Conservation (phyloP, 2,797 vertebrate genomes). For the Rousettus madagascariensis region DNA sequence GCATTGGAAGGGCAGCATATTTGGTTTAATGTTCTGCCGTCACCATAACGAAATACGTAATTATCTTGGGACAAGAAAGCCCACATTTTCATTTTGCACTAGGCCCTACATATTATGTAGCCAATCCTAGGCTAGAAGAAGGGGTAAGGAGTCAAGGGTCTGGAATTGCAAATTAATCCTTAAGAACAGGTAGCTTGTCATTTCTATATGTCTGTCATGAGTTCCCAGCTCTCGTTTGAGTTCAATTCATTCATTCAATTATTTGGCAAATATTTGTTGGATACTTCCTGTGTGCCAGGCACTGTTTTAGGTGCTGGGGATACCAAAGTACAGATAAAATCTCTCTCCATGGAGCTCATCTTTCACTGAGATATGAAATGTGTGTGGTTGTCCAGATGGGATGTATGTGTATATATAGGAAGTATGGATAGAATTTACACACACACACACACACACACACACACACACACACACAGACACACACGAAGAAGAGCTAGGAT, state of each 20-base stretch:
- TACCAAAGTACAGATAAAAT: not conserved
- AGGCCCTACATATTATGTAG: not conserved
- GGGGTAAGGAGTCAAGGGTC: not conserved
- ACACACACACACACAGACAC: too few relatives aligned
- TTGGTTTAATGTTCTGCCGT: not conserved
- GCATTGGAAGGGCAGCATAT: not conserved
- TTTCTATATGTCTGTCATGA: not conserved
- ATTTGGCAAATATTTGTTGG: not conserved
- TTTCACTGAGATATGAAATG: not conserved
- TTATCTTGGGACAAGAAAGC: not conserved
- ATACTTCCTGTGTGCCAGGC: not conserved
- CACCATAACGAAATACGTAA: not conserved
- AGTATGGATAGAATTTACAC: not conserved
- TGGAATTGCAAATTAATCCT: not conserved
- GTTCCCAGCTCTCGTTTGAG: not conserved
- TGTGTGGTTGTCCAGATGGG: not conserved
- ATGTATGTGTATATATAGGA: not conserved
- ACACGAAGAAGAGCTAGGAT: not conserved
- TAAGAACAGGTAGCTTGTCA: not conserved
- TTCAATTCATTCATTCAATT: not conserved
- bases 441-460: too few relatives aligned
- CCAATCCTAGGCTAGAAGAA: not conserved
- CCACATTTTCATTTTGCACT: not conserved
- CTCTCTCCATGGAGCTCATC: not conserved
- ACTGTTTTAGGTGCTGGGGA: not conserved